Evolutionary conservation across 1,140 invertebrate genomes (phyloP).

Genomic region (Grapholita molesta): DNA sequence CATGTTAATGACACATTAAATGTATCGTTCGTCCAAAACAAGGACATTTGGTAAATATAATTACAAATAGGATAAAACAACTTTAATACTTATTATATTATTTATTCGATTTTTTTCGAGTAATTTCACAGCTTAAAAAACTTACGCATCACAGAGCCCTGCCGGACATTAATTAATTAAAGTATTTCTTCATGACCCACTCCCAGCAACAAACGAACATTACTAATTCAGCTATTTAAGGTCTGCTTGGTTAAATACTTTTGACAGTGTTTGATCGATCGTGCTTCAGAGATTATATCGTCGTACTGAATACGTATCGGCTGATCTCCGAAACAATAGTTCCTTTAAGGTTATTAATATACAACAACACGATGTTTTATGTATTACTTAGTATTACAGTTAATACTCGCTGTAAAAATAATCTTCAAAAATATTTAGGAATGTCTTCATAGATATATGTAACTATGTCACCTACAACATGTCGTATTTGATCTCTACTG

Average conservation of each 20-base stretch:
- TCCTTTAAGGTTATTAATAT: constrained; percentile 19
- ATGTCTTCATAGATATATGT: no score
- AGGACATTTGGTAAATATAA: no score
- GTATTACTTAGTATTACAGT: not conserved
- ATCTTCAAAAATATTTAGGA: no score
- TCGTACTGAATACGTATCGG: constrained; percentile 13
- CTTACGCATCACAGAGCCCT: not conserved
- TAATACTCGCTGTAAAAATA: not conserved
- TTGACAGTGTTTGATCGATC: constrained; percentile 40
- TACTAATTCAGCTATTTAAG: constrained; percentile 22
- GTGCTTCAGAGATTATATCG: constrained; percentile 32
- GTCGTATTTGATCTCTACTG: no score
- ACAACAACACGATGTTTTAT: constrained; percentile 19
- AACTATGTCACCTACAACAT: no score
- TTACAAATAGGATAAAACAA: no score
- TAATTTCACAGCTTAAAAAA: not conserved
- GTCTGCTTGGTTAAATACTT: constrained; percentile 28
- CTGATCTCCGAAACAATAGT: constrained; percentile 19
- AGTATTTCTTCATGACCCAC: not conserved
- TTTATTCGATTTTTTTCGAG: no score
- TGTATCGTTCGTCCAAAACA: no score
- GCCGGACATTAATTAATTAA: not conserved
- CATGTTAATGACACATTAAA: no score
- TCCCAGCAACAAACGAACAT: constrained; percentile 18
- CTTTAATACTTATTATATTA: no score